phyloP scores from a whole-genome alignment of 2,888 invertebrate genomes.

The Melitaea athalia region DNA sequence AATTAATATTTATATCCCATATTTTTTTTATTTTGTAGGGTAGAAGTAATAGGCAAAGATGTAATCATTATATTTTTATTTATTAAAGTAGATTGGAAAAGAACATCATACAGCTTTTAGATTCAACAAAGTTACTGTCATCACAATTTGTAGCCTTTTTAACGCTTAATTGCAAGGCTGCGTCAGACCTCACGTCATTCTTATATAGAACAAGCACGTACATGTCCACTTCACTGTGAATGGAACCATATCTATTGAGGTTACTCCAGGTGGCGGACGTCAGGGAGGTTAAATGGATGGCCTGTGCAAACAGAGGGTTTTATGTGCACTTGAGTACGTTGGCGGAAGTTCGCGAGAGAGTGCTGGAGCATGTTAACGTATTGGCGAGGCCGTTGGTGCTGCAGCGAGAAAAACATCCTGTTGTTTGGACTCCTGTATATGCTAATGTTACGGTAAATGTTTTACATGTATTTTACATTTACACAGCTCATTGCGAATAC shows the following conservation, averaged over 20 bases:
- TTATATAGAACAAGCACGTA: constrained; percentile 24
- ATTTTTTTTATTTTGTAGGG: neutral
- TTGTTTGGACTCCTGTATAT: constrained; percentile 99
- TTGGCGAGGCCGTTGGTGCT: constrained; percentile 97
- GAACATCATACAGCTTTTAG: constrained; percentile 13
- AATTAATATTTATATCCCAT: neutral
- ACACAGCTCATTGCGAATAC: neutral
- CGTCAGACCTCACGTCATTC: constrained; percentile 44
- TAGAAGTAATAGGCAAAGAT: neutral
- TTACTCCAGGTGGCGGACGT: constrained; percentile 88
- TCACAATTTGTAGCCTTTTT: constrained; percentile 23
- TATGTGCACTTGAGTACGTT: constrained; percentile 98
- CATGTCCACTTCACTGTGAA: constrained; percentile 12
- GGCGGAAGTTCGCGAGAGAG: constrained; percentile 98
- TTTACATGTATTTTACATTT: neutral
- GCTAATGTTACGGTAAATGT: constrained; percentile 92
- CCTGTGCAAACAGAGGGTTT: constrained; percentile 97
- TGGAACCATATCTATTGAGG: constrained; percentile 49
- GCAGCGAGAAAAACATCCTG: constrained; percentile 90
- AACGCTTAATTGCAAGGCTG: constrained; percentile 35
- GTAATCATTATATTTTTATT: neutral
- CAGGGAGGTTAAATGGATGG: constrained; percentile 98
- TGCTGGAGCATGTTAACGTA: constrained; percentile 97
- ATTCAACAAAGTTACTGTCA: neutral
- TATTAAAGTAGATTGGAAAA: neutral